Evolutionary conservation across 2,888 invertebrate genomes (phyloP).

Genomic region (Drosophila ochracea): DNA sequence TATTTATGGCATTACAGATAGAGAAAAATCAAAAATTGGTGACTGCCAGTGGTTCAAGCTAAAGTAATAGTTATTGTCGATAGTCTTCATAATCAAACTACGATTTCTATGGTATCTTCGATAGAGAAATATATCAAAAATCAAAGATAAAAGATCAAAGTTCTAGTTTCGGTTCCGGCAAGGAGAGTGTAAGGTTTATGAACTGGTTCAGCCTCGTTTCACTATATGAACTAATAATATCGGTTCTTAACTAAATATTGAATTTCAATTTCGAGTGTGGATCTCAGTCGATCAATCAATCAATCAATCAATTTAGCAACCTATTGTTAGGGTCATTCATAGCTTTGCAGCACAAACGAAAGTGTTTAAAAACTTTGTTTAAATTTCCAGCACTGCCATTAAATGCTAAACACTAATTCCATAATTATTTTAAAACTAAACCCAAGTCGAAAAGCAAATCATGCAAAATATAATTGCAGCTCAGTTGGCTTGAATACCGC

Average conservation of each 20-base stretch:
- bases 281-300: background rate
- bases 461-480: background rate
- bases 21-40: background rate
- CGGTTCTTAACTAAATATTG: too few species aligned
- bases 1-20: too few species aligned
- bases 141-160: too few species aligned
- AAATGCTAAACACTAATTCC: background rate
- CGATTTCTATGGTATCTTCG: fast-evolving
- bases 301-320: background rate
- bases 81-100: too few species aligned
- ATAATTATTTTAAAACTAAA: background rate
- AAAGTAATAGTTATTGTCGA: background rate
- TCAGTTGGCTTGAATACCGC: background rate
- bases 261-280: too few species aligned
- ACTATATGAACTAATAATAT: too few species aligned
- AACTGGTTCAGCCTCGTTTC: too few species aligned
- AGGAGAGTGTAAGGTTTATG: too few species aligned
- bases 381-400: background rate
- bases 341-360: background rate
- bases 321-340: fast-evolving
- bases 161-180: too few species aligned
- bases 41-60: background rate
- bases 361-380: background rate
- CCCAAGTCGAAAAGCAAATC: too few species aligned
- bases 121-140: too few species aligned